Percentiles rank a stretch among this genome's conserved stretches.
Evolutionary conservation across 2,797 vertebrate species (phyloP).

Genomic region (Bufotes viridis): DNA sequence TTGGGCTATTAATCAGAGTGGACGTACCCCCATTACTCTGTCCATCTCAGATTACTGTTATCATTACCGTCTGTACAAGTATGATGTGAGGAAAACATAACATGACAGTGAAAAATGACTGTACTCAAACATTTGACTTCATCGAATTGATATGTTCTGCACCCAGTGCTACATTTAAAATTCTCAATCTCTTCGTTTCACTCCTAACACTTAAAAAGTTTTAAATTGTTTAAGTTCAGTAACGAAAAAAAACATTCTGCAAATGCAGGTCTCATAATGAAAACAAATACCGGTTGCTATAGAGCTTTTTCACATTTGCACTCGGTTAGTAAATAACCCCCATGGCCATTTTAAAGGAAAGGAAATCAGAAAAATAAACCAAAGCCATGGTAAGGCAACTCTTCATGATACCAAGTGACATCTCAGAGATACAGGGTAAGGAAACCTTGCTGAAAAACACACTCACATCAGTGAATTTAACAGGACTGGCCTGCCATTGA

Average conservation of each 20-base stretch:
- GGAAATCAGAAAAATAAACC: neutral
- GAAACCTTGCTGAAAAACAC: neutral
- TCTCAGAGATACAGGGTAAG: neutral
- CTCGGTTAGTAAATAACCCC: neutral
- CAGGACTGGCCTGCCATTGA: no score
- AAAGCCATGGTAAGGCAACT: neutral
- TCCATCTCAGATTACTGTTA: constrained; percentile 38
- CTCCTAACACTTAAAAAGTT: neutral
- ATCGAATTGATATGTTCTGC: neutral
- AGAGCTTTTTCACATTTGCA: neutral
- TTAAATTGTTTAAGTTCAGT: neutral
- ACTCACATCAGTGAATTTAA: no score
- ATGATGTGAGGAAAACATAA: constrained; percentile 31
- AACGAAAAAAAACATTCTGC: neutral
- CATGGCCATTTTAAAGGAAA: neutral
- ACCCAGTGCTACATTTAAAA: neutral
- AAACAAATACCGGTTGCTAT: neutral
- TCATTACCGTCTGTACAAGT: constrained; percentile 28
- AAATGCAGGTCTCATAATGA: neutral
- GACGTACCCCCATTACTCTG: constrained; percentile 12
- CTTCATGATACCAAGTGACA: neutral
- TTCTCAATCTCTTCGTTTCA: neutral
- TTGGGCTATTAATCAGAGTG: constrained; percentile 42
- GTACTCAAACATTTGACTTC: neutral
- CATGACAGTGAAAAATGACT: constrained; percentile 33